Base-by-base conservation (phyloP, 2,797 vertebrate genomes). In the Poliocrania exsul region DNA sequence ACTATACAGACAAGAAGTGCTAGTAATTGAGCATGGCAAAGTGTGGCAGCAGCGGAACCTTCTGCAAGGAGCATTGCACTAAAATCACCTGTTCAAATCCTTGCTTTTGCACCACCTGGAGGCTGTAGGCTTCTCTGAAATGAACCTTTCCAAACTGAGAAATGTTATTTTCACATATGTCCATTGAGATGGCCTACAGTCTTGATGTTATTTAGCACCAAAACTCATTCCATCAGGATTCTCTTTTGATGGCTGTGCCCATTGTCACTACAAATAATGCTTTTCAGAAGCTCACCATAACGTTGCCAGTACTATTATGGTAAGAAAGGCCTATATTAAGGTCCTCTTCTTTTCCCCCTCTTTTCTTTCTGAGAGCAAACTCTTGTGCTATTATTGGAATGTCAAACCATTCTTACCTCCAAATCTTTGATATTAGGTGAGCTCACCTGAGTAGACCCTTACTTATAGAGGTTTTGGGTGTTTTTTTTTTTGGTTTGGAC, bases 81-180 rank as follows among this genome's bases (percentile, higher is more conserved):
- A 33, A 42, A 35, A 47, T 72, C 44, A 58, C 40, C 49, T 29
- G 2, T 16, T 29, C 11, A 35, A 64, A 88, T 44, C 40, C 88
- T 94, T 81, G 77, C 40, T 95, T 92, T 88, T 93, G 72, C 75
- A 78, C 69, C 50, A 75, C 29, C 73, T 83, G 82, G 73, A 91
- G 85, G 86, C 53, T 28, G 31, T 5, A 79, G 40, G 10, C 26
- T 74, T 86, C 62, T 80, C 64, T 47, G 83, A 86, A 88, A 51
- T 11, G 3, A 74, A 74, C 44, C 18, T 80, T 79, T 80, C 16
- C 47, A 58, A 86, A 81, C 19, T 47, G 25, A 62, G 31, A 85
- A 71, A 61, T 3, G 4, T 17, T 5, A 1, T 26, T 80, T 67
- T 58, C 16, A n/a, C 35, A 58, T 31, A 6, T 1, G 3, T 46